These are phyloP conservation scores for Anas platyrhynchos DNA, from an alignment of 2,113 vertebrate genomes.

Conservation along the genomic window DNA sequence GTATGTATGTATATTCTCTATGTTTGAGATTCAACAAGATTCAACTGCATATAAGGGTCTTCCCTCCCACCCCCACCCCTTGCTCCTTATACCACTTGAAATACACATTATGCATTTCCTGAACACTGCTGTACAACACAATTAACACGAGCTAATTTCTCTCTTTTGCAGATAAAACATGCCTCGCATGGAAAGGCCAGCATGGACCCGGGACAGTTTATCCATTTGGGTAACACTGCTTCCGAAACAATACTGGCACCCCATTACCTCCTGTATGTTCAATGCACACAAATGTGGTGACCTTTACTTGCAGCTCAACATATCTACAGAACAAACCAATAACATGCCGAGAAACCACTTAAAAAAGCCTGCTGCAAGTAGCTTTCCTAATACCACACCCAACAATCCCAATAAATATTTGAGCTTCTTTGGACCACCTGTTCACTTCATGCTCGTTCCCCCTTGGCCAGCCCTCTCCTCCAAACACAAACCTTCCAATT, in stretches of 20 bases:
- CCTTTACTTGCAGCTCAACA: neutral
- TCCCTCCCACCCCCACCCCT: neutral
- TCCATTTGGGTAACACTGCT: neutral
- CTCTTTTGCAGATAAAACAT: neutral
- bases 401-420: neutral
- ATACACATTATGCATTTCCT: neutral
- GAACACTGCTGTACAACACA: neutral
- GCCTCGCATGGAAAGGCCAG: neutral
- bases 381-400: neutral
- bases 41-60: neutral
- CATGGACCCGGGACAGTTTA: neutral
- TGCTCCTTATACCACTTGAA: neutral
- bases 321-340: neutral
- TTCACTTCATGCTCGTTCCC: neutral
- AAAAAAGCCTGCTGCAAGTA: neutral
- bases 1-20: neutral
- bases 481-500: neutral
- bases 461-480: neutral
- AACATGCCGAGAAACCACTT: neutral
- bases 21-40: neutral
- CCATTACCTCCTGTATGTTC: neutral
- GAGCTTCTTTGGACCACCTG: neutral
- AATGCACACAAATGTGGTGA: neutral
- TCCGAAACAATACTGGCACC: neutral
- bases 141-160: neutral